These are phyloP conservation scores for Caloenas nicobarica DNA, from an alignment of 2,113 vertebrate species.

Conservation along the genomic window DNA sequence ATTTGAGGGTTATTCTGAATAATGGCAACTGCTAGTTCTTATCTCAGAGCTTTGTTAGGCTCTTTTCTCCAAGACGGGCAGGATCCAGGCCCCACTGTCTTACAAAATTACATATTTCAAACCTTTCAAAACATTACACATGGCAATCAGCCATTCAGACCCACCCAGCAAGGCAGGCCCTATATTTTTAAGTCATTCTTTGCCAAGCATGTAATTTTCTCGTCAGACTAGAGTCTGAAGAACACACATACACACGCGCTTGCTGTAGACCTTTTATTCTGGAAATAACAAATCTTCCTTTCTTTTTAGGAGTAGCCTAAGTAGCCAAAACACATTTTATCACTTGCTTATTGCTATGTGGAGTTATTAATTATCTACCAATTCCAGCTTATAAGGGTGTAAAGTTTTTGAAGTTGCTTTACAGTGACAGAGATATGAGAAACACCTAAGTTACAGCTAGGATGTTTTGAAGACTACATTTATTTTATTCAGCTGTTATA, in stretches of 20 bases:
- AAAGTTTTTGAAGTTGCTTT: not conserved
- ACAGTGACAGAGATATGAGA: not conserved
- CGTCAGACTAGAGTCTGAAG: not conserved
- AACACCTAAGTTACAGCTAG: not conserved
- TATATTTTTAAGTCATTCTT: not conserved
- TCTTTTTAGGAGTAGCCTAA: not conserved
- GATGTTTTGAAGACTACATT: not conserved
- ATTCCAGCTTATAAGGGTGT: not conserved
- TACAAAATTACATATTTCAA: not conserved
- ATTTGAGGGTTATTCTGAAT: not conserved
- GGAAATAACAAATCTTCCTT: not conserved
- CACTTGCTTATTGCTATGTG: not conserved
- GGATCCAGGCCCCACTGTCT: not conserved
- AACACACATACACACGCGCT: not conserved
- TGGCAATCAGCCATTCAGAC: not conserved
- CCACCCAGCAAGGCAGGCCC: not conserved
- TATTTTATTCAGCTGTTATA: not conserved
- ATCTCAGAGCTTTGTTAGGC: not conserved
- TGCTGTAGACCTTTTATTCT: not conserved
- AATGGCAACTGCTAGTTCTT: not conserved
- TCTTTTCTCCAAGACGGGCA: not conserved
- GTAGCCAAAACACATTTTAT: not conserved
- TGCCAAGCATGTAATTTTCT: constrained; percentile 5
- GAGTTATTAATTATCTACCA: not conserved
- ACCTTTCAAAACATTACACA: not conserved